phyloP scores from a whole-genome alignment of 2,888 invertebrate genomes.

The Schrankia costaestrigalis region DNA sequence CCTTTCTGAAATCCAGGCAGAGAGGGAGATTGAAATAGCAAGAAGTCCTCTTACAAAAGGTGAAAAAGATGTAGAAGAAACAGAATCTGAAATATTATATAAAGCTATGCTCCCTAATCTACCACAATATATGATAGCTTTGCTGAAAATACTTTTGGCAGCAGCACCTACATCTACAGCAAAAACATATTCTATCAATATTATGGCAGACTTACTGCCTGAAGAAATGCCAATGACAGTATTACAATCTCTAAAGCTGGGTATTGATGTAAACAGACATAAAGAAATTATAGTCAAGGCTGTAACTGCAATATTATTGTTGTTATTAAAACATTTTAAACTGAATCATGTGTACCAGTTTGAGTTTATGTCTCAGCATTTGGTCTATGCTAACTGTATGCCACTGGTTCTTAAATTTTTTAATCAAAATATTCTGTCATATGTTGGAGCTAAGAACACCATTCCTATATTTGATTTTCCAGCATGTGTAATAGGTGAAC shows the following conservation, averaged over 20 bases:
- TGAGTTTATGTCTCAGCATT: conserved; percentile 99
- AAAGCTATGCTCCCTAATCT: conserved; percentile 97
- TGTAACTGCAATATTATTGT: conserved; percentile 92
- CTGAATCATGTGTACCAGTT: conserved; percentile 98
- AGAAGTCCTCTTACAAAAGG: conserved; percentile 93
- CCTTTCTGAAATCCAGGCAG: conserved; percentile 94
- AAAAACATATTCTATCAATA: conserved; percentile 98
- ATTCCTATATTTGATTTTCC: conserved; percentile 97
- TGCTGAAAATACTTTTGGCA: conserved; percentile 97
- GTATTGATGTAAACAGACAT: conserved; percentile 98
- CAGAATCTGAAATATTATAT: conserved; percentile 93
- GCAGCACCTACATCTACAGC: conserved; percentile 99
- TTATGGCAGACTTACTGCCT: conserved; percentile 98
- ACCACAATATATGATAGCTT: conserved; percentile 98
- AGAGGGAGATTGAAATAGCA: conserved; percentile 94
- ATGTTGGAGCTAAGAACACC: conserved; percentile 96
- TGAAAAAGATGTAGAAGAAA: conserved; percentile 89
- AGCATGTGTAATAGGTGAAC: conserved; percentile 96
- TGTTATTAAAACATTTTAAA: conserved; percentile 98
- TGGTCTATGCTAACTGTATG: conserved; percentile 99
- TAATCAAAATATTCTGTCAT: conserved; percentile 97
- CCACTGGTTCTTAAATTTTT: conserved; percentile 98
- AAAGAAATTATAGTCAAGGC: conserved; percentile 99
- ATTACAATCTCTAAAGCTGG: conserved; percentile 95
- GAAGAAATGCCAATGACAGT: conserved; percentile 99